A percentile compares a stretch with the other conserved stretches of the same genome.
Evolutionary conservation across 2,113 vertebrate genomes (phyloP).

Genomic region (Hyperopisus bebe): DNA sequence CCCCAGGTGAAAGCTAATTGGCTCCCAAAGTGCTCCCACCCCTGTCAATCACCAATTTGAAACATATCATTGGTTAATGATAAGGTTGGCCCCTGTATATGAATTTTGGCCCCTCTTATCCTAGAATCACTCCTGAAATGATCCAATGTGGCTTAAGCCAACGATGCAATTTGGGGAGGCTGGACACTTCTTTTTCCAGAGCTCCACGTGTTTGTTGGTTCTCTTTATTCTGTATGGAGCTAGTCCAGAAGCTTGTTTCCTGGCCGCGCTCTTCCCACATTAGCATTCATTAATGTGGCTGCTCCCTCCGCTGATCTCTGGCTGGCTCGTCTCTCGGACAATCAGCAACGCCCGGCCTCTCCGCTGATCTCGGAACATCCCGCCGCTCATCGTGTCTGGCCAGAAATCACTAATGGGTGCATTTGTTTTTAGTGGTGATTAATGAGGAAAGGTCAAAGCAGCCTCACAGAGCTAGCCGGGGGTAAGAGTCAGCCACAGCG

Average conservation of each 20-base stretch:
- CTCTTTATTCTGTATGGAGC: background rate
- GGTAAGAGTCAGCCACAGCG: background rate
- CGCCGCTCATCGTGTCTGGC: conserved; percentile 20
- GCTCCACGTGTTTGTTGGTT: background rate
- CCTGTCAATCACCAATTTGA: background rate
- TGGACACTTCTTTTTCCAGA: background rate
- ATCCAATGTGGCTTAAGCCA: background rate
- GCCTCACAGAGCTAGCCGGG: conserved; percentile 17
- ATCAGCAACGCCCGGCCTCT: background rate
- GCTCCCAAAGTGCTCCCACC: background rate
- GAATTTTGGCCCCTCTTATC: background rate
- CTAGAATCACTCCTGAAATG: background rate
- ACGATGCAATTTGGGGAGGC: background rate
- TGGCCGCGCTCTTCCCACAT: background rate
- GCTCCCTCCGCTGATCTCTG: background rate
- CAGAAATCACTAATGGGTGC: conserved; percentile 48
- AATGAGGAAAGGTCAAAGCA: conserved; percentile 45
- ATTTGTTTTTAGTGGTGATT: conserved; percentile 43
- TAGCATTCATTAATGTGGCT: background rate
- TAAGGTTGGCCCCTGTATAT: background rate
- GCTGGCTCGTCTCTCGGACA: background rate
- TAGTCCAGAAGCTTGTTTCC: background rate
- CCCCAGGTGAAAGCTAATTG: background rate
- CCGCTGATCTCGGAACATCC: background rate
- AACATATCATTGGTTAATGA: background rate